Base-by-base conservation (phyloP, 2,113 vertebrate genomes). In the Tetraodon nigroviridis region DNA sequence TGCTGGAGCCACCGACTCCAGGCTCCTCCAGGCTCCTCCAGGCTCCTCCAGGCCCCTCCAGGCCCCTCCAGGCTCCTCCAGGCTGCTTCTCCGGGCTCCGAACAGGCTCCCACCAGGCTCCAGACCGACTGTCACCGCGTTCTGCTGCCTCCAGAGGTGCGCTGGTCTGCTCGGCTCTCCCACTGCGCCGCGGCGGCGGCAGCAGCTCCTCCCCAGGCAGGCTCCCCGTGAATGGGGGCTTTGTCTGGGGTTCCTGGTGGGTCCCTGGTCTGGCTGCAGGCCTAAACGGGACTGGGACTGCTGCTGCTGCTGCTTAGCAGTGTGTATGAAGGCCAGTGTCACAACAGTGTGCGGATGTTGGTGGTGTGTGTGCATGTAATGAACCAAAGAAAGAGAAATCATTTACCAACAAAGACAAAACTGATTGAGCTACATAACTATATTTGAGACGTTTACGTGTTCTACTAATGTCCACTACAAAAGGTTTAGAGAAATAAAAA, bases 201-300 rank as follows among this genome's bases (percentile, higher is more conserved):
- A 14, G 22, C 4, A 20, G 13, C 19, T 13, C 7, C 44, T 16
- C 51, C 44, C 52, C 45, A 65, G 59, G 19, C 24, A 22, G 59
- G 16, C 47, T 44, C 27, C 48, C 61, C 60, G 51, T 82, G 64
- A 83, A 76, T 80, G 57, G 75, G 49, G 55, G 77, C 81, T 86
- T 84, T 86, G 84, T 86, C 71, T 76, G 75, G 58, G 67, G 70
- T 67, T 70, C 66, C 70, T 62, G 70, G 64, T 83, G 59, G 42
- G 42, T 44, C 42, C 46, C n/a, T 19, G 18, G 46, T 48, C 46
- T 48, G 15, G 44, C 44, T 46, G 44, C 44, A 46, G 15, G n/a
- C 44, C 14, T n/a, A 1, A 16, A 46, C 15, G n/a, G 44, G 44
- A 46, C 44, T n/a, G 44, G 4, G 4, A 16, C 44, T 45, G 44